A percentile compares a stretch with the other conserved stretches of the same genome.
These are phyloP conservation scores for Lepidothrix coronata DNA, from an alignment of 2,113 vertebrate genomes.

Conservation along the genomic window DNA sequence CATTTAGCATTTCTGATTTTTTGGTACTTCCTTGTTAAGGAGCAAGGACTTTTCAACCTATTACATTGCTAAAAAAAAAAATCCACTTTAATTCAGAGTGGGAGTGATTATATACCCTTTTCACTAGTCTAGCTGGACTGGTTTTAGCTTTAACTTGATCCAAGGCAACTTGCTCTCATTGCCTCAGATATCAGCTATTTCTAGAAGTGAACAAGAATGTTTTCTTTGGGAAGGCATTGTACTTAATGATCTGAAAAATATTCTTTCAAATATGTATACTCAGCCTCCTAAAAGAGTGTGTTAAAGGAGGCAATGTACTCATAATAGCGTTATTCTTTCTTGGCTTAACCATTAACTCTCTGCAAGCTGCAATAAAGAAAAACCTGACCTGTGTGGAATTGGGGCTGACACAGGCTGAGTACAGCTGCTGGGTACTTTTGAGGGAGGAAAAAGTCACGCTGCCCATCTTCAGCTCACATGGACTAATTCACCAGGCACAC, in stretches of 20 bases:
- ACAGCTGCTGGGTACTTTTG: neutral
- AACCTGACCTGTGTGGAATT: neutral
- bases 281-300: neutral
- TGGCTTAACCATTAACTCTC: neutral
- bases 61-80: neutral
- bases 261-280: neutral
- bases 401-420: neutral
- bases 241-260: neutral
- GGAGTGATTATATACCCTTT: neutral
- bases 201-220: neutral
- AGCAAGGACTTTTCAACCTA: neutral
- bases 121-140: neutral
- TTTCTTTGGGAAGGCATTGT: neutral
- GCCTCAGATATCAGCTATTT: neutral
- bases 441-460: neutral
- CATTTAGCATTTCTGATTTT: neutral
- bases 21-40: neutral
- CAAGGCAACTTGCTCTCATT: neutral
- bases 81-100: neutral
- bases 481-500: accelerated
- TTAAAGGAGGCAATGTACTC: neutral
- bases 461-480: neutral
- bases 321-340: neutral
- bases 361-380: neutral
- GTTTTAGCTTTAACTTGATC: neutral